Base-by-base conservation (phyloP, 2,888 invertebrate genomes). In the Bruchidius siliquastri region DNA sequence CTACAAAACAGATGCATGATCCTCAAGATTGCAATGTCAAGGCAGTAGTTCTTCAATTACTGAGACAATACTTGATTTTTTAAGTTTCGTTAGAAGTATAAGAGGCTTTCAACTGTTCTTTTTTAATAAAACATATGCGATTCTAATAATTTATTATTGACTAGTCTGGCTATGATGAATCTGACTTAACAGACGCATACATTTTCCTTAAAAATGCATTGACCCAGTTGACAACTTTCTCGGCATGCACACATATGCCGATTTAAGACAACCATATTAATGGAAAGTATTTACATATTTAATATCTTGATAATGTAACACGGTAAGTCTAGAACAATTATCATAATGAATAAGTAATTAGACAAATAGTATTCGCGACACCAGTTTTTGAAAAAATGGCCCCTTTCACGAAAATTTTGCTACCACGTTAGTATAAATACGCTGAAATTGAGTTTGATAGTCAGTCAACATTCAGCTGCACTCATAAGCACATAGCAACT, bases 341-440 rank as follows among this genome's bases (percentile, higher is more conserved):
- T 49, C 49, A 49, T 49, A 49, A 49, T 49, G 49, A 49, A 49
- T 49, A 49, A 49, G 49, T 49, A 49, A 49, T 49, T 49, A 49
- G 49, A 49, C 49, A 49, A 49, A 49, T 49, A 49, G 18, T 49
- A 8, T 49, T 49, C 26, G 49, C 49, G 49, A 49, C 49, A 68
- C 22, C 18, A 68, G 68, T 21, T 68, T 68, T 10, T n/a, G n/a
- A 20, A 68, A 68, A 68, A 68, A 68, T 68, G 18, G 0, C 22
- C 68, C 76, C 76, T 77, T 78, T 76, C 76, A 78, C 72, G 72
- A 49, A 75, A 76, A 75, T 76, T 70, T 73, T 69, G n/a, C 22
- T 22, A 69, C 20, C 74, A 49, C 70, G 10, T 30, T n/a, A 72
- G 70, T 76, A 77, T 78, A 78, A 74, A 78, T 77, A 77, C 73